Percentiles rank a stretch among this genome's conserved stretches.
Conservation (phyloP, 2,113 vertebrate species). For the Misgurnus anguillicaudatus region DNA sequence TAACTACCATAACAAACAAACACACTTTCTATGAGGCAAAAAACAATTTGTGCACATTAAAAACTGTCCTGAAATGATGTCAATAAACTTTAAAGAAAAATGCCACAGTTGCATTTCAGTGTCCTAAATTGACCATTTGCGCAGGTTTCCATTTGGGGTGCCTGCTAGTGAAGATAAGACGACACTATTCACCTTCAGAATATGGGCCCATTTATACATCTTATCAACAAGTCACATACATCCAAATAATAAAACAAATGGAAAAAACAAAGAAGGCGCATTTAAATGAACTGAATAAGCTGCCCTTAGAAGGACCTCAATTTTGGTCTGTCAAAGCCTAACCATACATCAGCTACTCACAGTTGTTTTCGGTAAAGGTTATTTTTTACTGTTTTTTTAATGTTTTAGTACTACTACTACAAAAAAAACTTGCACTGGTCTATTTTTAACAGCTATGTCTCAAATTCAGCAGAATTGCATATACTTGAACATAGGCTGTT, state of each 20-base stretch:
- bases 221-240: slow-evolving; percentile 30
- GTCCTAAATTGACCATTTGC: background rate
- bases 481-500: slow-evolving; percentile 21
- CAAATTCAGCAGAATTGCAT: background rate
- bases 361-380: too few relatives aligned
- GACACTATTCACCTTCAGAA: background rate
- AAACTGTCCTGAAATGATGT: background rate
- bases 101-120: background rate
- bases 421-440: too few relatives aligned
- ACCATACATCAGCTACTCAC: background rate
- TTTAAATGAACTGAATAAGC: background rate
- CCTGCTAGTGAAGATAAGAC: slow-evolving; percentile 41
- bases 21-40: background rate
- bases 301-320: background rate
- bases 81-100: slow-evolving; percentile 5
- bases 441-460: background rate
- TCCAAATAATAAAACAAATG: background rate
- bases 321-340: background rate
- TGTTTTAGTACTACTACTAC: too few relatives aligned
- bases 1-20: background rate
- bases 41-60: background rate
- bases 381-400: too few relatives aligned
- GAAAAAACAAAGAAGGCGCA: background rate
- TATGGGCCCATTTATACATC: background rate
- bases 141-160: background rate